These are phyloP conservation scores for Hetaerina americana DNA, from an alignment of 1,140 invertebrate species.

Conservation along the genomic window DNA sequence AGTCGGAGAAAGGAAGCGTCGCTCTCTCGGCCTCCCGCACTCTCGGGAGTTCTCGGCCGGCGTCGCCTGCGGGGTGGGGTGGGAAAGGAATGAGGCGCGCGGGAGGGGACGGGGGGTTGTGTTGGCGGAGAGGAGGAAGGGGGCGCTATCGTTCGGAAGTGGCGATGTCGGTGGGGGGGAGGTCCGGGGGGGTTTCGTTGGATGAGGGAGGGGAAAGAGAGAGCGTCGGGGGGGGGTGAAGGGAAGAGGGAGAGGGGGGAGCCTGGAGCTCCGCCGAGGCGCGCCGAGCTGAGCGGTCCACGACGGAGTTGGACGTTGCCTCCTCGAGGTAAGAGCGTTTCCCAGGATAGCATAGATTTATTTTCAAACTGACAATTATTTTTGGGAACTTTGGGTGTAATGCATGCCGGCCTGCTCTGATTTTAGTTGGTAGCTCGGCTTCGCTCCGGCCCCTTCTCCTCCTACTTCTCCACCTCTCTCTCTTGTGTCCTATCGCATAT, in stretches of 20 bases:
- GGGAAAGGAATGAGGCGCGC: background rate
- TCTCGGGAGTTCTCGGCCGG: background rate
- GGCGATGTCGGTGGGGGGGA: too few species aligned
- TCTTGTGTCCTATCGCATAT: background rate
- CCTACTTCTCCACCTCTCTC: constrained; percentile 2
- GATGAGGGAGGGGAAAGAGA: background rate
- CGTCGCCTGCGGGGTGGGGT: background rate
- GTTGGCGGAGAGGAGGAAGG: background rate
- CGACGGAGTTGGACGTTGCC: constrained; percentile 11
- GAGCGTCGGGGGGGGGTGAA: constrained; percentile 1
- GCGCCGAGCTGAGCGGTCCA: constrained; percentile 7
- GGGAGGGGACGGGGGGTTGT: background rate
- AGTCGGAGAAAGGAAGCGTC: background rate
- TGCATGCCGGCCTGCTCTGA: constrained; percentile 9
- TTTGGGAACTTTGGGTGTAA: constrained; percentile 16
- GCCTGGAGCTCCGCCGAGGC: constrained; percentile 5
- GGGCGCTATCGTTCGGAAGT: too few species aligned
- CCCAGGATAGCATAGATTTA: constrained; percentile 18
- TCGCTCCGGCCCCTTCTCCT: constrained; percentile 3
- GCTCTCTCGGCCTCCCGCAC: background rate
- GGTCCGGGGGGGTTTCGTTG: too few species aligned
- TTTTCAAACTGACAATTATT: constrained; percentile 18
- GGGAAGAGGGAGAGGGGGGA: background rate
- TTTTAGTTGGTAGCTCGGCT: constrained; percentile 10
- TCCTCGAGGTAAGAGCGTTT: constrained; percentile 15